A percentile compares a stretch with the other conserved stretches of the same genome.
phyloP scores from a whole-genome alignment of 2,113 vertebrate genomes.

The Perca fluviatilis region DNA sequence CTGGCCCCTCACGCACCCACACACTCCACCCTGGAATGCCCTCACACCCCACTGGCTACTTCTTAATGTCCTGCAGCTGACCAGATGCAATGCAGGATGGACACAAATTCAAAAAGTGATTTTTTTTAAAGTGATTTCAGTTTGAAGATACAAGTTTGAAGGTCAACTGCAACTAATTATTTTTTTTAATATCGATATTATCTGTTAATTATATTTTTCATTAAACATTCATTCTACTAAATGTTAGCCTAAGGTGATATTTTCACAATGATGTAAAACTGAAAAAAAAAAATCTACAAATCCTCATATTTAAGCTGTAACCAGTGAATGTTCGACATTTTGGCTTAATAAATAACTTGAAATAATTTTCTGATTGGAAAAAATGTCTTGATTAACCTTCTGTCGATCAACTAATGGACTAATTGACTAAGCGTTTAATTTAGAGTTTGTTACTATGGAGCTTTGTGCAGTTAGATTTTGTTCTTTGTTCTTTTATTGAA shows the following conservation, averaged over 20 bases:
- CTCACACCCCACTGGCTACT: conserved; percentile 86
- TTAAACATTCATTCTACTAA: neutral
- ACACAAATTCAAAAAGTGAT: conserved; percentile 66
- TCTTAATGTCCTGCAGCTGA: conserved; percentile 87
- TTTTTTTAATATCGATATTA: neutral
- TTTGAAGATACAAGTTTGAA: conserved; percentile 36
- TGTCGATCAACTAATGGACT: neutral
- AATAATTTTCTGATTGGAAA: neutral
- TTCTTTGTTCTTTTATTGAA: neutral
- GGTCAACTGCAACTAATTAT: neutral
- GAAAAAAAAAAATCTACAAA: no score
- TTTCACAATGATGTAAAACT: neutral
- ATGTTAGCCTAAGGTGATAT: neutral
- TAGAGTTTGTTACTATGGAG: neutral
- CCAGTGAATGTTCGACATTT: neutral
- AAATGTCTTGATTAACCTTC: neutral
- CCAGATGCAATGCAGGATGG: conserved; percentile 82
- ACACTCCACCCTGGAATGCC: conserved; percentile 77
- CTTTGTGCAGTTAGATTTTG: neutral
- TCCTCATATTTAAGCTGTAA: no score
- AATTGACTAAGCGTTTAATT: neutral
- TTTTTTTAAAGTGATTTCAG: neutral
- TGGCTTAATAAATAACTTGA: neutral
- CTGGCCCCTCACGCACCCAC: conserved; percentile 82
- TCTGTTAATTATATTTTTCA: neutral